Conservation (phyloP, 1,140 invertebrate genomes). For the Aphis gossypii region DNA sequence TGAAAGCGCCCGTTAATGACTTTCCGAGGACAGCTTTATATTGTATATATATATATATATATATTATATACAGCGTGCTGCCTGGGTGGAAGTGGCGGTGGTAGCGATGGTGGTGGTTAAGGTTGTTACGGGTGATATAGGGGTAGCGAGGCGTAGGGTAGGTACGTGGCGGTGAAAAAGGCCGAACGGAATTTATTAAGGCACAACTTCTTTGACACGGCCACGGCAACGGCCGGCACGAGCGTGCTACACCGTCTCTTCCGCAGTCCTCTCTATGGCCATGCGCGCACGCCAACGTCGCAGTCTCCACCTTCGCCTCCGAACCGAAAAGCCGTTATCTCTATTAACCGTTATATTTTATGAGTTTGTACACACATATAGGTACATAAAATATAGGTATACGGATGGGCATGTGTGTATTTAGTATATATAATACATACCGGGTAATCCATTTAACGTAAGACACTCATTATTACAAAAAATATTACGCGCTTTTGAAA, state of each 20-base stretch:
- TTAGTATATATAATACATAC: background rate
- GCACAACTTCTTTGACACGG: background rate
- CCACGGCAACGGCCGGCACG: background rate
- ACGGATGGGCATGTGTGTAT: background rate
- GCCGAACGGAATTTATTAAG: background rate
- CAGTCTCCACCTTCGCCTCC: background rate
- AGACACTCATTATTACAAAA: too few relatives aligned
- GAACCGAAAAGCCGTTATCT: background rate
- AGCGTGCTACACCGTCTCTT: background rate
- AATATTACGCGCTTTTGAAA: too few relatives aligned
- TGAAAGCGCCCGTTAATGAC: slow-evolving; percentile 28
- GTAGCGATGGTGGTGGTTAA: background rate
- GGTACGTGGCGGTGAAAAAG: background rate
- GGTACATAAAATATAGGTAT: background rate
- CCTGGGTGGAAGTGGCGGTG: background rate
- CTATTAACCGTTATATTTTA: slow-evolving; percentile 14
- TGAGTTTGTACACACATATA: background rate
- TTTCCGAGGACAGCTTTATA: slow-evolving; percentile 21
- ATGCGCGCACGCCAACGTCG: background rate
- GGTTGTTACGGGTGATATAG: background rate
- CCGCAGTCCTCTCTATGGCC: background rate
- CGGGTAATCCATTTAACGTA: too few relatives aligned
- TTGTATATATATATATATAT: background rate
- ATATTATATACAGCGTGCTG: too few relatives aligned
- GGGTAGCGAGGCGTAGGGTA: background rate